A percentile compares a stretch with the other conserved stretches of the same genome.
These are phyloP conservation scores for Nansenia antarctica DNA, from an alignment of 2,113 vertebrate genomes.

Conservation along the genomic window DNA sequence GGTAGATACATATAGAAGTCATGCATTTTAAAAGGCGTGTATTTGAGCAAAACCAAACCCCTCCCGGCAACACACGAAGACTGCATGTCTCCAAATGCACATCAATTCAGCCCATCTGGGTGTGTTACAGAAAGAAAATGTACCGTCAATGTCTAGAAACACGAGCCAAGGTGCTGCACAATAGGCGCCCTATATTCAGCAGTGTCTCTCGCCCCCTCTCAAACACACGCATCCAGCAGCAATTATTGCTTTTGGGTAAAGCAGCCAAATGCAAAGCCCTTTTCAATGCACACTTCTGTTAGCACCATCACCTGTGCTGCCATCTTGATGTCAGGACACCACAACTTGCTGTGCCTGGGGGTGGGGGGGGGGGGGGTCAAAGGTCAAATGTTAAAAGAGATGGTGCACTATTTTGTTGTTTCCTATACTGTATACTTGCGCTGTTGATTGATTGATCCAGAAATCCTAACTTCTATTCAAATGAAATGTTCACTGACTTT, in stretches of 20 bases:
- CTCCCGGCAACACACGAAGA: constrained; percentile 1
- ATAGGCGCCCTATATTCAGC: constrained; percentile 49
- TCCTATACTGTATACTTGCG: too few species aligned
- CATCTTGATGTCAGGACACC: constrained; percentile 76
- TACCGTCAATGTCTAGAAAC: too few species aligned
- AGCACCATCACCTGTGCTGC: constrained; percentile 76
- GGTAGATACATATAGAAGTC: constrained; percentile 25
- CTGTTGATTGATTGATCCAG: too few species aligned
- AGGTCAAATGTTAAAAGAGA: constrained; percentile 58
- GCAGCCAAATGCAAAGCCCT: constrained; percentile 63
- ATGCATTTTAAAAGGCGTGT: constrained; percentile 65
- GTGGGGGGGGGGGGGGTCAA: constrained; percentile 46
- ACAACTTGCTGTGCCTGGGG: constrained; percentile 72
- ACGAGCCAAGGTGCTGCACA: constrained; percentile 46
- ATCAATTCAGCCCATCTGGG: constrained; percentile 36
- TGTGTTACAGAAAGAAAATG: neutral
- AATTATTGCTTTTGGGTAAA: constrained; percentile 47
- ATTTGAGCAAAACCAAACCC: constrained; percentile 25
- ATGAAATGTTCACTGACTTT: too few species aligned
- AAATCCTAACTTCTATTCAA: too few species aligned
- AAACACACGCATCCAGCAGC: constrained; percentile 38
- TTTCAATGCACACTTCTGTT: constrained; percentile 53
- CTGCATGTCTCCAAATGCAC: constrained; percentile 50
- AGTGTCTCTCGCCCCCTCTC: neutral
- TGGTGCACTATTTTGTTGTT: too few species aligned